phyloP scores from a whole-genome alignment of 2,113 vertebrate genomes.

The Gadus macrocephalus region DNA sequence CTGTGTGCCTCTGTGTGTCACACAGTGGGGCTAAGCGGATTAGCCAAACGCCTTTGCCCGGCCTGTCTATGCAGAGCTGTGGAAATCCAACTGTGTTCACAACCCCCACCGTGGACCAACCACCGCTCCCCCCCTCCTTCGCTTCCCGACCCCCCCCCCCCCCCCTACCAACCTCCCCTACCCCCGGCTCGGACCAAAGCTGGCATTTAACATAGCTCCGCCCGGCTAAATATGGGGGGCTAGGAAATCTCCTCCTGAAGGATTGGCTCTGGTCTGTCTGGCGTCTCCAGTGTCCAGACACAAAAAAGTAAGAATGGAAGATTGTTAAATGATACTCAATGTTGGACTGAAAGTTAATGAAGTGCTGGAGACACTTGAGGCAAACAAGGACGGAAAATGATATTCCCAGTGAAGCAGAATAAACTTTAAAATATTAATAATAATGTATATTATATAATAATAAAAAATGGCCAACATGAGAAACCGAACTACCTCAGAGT shows the following conservation, averaged over 20 bases:
- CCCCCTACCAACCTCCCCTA: background rate
- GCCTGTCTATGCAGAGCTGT: conserved; percentile 64
- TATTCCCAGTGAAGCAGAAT: background rate
- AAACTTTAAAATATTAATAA: background rate
- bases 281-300: conserved; percentile 22
- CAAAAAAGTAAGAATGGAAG: conserved; percentile 25
- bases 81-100: conserved; percentile 61
- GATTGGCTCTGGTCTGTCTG: conserved; percentile 21
- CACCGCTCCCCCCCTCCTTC: background rate
- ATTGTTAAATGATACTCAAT: conserved; percentile 22
- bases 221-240: conserved; percentile 24
- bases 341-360: conserved; percentile 2
- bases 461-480: conserved; percentile 10
- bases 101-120: conserved; percentile 16
- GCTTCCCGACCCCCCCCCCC: no score
- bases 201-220: conserved; percentile 19
- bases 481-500: conserved; percentile 16
- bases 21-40: conserved; percentile 69
- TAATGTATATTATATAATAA: background rate
- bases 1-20: conserved; percentile 58
- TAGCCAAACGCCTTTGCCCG: conserved; percentile 68
- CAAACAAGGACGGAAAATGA: background rate
- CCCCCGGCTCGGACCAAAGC: conserved; percentile 28
- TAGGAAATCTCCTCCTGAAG: conserved; percentile 29
- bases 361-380: background rate